Percentiles rank a stretch among this genome's conserved stretches.
Evolutionary conservation across 2,888 invertebrate species (phyloP).

Genomic region (Apocheima hispidaria): DNA sequence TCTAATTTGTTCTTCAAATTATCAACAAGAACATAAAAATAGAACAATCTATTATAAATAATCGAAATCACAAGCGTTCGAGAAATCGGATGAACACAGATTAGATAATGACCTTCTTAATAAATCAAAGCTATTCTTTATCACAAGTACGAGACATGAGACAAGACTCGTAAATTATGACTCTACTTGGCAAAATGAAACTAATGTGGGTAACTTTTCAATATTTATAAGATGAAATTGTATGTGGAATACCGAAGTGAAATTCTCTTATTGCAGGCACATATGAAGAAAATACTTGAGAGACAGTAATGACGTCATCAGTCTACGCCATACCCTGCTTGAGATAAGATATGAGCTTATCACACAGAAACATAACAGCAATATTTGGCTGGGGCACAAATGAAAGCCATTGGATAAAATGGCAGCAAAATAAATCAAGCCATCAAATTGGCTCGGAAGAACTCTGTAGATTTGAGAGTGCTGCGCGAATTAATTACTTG

Average conservation of each 20-base stretch:
- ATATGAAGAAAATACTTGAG: slow-evolving; percentile 53
- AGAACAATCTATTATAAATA: too few species aligned
- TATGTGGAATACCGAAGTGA: slow-evolving; percentile 7
- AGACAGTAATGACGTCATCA: slow-evolving; percentile 62
- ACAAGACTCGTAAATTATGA: not conserved
- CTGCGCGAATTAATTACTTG: slow-evolving; percentile 16
- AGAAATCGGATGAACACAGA: too few species aligned
- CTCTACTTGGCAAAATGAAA: slow-evolving; percentile 1
- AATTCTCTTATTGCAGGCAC: slow-evolving; percentile 33
- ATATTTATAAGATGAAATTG: not conserved
- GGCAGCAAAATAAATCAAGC: slow-evolving; percentile 32
- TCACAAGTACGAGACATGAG: too few species aligned
- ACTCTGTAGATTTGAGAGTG: slow-evolving; percentile 10
- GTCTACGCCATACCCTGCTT: slow-evolving; percentile 52
- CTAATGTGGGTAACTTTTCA: not conserved
- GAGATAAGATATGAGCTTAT: slow-evolving; percentile 73
- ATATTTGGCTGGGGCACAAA: slow-evolving; percentile 60
- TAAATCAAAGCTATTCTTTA: too few species aligned
- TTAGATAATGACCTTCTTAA: too few species aligned
- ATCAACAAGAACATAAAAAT: too few species aligned
- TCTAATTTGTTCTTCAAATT: too few species aligned
- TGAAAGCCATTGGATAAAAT: slow-evolving; percentile 44
- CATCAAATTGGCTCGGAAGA: slow-evolving; percentile 33
- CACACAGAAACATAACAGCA: slow-evolving; percentile 64
- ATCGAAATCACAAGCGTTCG: too few species aligned